phyloP scores from a whole-genome alignment of 2,113 vertebrate species.

The Donacobius atricapilla region DNA sequence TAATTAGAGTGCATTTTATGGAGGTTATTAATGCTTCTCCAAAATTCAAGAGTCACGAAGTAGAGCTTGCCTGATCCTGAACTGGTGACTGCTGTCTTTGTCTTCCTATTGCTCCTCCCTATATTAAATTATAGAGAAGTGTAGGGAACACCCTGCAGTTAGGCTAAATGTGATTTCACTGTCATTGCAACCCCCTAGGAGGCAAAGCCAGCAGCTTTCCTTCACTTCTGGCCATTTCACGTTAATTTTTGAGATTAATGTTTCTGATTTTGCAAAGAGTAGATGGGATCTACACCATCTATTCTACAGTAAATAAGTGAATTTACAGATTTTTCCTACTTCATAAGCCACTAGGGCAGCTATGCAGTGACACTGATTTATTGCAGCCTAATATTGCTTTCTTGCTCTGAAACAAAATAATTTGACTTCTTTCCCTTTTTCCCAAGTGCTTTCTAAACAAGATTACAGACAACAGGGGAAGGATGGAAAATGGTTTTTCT shows the following conservation, averaged over 20 bases:
- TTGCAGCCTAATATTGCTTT: not conserved
- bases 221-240: not conserved
- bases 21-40: not conserved
- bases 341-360: not conserved
- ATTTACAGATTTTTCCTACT: not conserved
- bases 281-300: not conserved
- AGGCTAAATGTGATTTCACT: not conserved
- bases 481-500: not conserved
- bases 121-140: not conserved
- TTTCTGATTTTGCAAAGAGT: not conserved
- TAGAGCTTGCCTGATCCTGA: not conserved
- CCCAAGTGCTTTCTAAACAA: not conserved
- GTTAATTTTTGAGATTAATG: not conserved
- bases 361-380: not conserved
- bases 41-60: not conserved
- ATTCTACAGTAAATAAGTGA: not conserved
- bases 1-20: not conserved
- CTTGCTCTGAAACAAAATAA: not conserved
- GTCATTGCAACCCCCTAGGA: not conserved
- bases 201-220: not conserved
- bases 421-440: not conserved
- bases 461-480: not conserved
- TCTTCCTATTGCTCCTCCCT: not conserved
- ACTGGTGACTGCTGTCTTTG: not conserved
- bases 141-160: not conserved